Evolutionary conservation across 35 echinoderm and acorn worm genomes (phyloP), one percentile per base, ranked within the genome.

Genomic region (Strongylocentrotus purpuratus): DNA sequence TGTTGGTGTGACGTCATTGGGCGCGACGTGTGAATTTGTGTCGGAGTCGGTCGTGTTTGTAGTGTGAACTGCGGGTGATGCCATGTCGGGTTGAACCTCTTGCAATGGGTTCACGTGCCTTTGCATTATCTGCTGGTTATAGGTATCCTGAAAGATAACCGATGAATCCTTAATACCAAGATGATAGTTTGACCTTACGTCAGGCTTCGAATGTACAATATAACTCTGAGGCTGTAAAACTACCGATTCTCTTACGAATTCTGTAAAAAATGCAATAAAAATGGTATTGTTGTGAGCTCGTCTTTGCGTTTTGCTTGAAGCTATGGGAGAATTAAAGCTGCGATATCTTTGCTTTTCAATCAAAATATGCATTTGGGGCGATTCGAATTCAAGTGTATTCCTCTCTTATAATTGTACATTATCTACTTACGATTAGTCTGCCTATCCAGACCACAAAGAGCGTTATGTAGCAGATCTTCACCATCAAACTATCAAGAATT

Each of bases 401-500:
- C 35, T 41, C 35, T 41, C 35, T 59, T 59, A 14, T 17, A 22
- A 28, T 28, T 46, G 35, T 41, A 41, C 35, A 1, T 41, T 1
- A 3, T 41, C 35, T n/a, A 93, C 91, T 93, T 31, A 93, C 91
- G 41, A 93, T 58, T 22, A 93, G 48, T 93, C 48, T 47, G 0
- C 46, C 31, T 18, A 93, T 93, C 91, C 91, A 93, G 91, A 32
- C 46, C n/a, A 58, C 46, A 48, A 22, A 93, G 47, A 93, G 17
- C 2, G 91, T 93, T 48, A 47, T 93, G 91, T 48, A 93, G 48
- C 91, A 58, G 46, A 58, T 58, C 48, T 93, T 93, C 5, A 93
- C 91, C 45, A 93, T 47, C 0, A 93, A 93, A 47, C 46, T 50
- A n/a, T 93, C 91, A 12, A 93, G 32, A 33, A 93, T 47, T 18